Percentiles rank a stretch among this genome's conserved stretches.
Conservation (phyloP, 92 coral and sea anemone genomes). For the Siderastrea siderea region DNA sequence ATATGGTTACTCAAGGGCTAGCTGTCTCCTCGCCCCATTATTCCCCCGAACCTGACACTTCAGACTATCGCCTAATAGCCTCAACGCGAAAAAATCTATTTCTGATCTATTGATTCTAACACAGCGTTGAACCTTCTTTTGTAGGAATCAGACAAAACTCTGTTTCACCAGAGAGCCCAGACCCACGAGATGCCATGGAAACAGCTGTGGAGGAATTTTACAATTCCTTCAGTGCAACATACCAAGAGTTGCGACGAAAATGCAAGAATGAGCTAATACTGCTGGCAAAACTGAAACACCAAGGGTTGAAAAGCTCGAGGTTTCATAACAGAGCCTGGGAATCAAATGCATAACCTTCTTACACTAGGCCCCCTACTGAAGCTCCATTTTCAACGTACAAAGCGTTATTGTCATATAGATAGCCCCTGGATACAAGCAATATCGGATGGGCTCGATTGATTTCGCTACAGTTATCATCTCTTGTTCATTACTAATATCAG, state of each 20-base stretch:
- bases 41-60: background rate
- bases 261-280: conserved; percentile 20
- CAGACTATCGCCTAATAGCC: background rate
- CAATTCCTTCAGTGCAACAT: conserved; percentile 13
- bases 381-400: too few relatives aligned
- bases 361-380: too few relatives aligned
- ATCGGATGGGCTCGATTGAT: too few relatives aligned
- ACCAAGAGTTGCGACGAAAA: conserved; percentile 27
- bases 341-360: background rate
- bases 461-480: too few relatives aligned
- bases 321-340: background rate
- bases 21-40: background rate
- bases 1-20: too few relatives aligned
- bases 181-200: background rate
- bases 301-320: background rate
- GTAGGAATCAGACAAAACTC: conserved; percentile 10
- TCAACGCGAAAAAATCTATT: background rate
- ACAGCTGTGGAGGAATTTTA: conserved; percentile 34
- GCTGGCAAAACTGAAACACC: conserved; percentile 21
- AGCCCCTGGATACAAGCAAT: too few relatives aligned
- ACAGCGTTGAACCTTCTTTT: background rate
- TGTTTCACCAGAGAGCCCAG: background rate
- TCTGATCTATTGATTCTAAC: background rate
- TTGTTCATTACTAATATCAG: too few relatives aligned
- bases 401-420: too few relatives aligned